Percentiles rank a stretch among this genome's conserved stretches.
Evolutionary conservation across 2,113 vertebrate genomes (phyloP).

Genomic region (Corythoichthys haematopterus): DNA sequence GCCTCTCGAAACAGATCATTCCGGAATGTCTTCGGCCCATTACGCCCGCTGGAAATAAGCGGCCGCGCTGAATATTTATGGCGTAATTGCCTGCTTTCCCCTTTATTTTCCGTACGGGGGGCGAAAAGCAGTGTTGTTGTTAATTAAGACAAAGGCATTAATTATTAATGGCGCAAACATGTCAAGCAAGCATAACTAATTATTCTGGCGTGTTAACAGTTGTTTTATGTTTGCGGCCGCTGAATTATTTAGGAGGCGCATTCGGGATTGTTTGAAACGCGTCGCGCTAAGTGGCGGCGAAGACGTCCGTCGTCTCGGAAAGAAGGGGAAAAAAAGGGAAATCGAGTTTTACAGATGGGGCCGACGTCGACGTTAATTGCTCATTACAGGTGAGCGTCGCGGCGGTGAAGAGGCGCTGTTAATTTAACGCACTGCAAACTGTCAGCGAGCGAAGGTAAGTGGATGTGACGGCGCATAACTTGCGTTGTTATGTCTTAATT

Average conservation of each 20-base stretch:
- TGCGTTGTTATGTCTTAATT: conserved; percentile 75
- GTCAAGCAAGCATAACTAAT: conserved; percentile 99
- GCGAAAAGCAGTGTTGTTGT: conserved; percentile 90
- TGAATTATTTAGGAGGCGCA: conserved; percentile 97
- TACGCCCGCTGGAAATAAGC: conserved; percentile 88
- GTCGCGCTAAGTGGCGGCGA: conserved; percentile 40
- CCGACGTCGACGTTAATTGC: conserved; percentile 52
- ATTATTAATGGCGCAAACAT: conserved; percentile 99
- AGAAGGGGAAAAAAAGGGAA: background rate
- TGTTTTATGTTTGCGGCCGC: conserved; percentile 98
- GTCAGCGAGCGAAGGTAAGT: conserved; percentile 59
- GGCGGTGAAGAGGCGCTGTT: conserved; percentile 41
- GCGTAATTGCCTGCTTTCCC: conserved; percentile 88
- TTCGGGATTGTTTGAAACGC: conserved; percentile 85
- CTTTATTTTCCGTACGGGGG: conserved; percentile 80
- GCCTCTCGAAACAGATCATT: conserved; percentile 6
- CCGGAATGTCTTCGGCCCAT: conserved; percentile 61
- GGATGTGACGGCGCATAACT: conserved; percentile 73
- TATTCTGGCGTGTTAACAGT: conserved; percentile 99
- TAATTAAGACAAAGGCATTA: conserved; percentile 99
- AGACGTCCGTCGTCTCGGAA: conserved; percentile 40
- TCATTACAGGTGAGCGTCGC: conserved; percentile 55
- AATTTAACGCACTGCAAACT: conserved; percentile 51
- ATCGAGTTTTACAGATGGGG: conserved; percentile 64
- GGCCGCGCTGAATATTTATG: conserved; percentile 97